Conservation (phyloP, 1,140 invertebrate genomes). For the Drepana arcuata region DNA sequence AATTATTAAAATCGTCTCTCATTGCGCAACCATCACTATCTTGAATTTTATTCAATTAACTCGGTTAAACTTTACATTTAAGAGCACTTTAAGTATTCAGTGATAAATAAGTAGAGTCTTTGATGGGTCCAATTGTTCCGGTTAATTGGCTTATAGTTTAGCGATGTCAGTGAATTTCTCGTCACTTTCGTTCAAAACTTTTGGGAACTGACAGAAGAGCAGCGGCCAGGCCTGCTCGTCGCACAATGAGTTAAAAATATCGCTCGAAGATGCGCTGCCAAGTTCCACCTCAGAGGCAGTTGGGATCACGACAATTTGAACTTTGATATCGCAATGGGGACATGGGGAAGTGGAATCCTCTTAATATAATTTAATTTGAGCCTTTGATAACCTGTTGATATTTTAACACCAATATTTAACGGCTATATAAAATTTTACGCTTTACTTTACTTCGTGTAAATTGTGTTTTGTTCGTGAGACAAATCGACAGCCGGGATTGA, state of each 20-base stretch:
- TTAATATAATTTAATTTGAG: too few relatives aligned
- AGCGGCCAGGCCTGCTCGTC: constrained; percentile 49
- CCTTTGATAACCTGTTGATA: too few relatives aligned
- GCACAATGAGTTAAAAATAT: constrained; percentile 71
- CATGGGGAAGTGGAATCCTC: too few relatives aligned
- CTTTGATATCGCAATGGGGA: constrained; percentile 49
- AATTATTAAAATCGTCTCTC: constrained; percentile 21
- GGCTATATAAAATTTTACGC: too few relatives aligned
- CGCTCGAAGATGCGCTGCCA: constrained; percentile 68
- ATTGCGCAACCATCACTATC: constrained; percentile 34
- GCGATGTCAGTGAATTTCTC: too few relatives aligned
- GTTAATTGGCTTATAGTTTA: constrained; percentile 1
- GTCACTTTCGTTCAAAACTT: constrained; percentile 59
- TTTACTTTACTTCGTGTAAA: too few relatives aligned
- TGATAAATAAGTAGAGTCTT: too few relatives aligned
- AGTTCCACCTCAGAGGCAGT: constrained; percentile 31
- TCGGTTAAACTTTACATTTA: constrained; percentile 9
- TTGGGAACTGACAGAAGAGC: constrained; percentile 48
- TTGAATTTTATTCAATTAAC: constrained; percentile 1
- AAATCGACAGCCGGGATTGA: too few relatives aligned
- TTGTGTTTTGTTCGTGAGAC: too few relatives aligned
- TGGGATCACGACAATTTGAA: constrained; percentile 52
- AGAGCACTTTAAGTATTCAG: constrained; percentile 7
- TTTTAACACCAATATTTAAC: too few relatives aligned
- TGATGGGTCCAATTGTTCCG: constrained; percentile 3